Evolutionary conservation across 2,797 vertebrate species (phyloP).

Genomic region (Mus minutoides): DNA sequence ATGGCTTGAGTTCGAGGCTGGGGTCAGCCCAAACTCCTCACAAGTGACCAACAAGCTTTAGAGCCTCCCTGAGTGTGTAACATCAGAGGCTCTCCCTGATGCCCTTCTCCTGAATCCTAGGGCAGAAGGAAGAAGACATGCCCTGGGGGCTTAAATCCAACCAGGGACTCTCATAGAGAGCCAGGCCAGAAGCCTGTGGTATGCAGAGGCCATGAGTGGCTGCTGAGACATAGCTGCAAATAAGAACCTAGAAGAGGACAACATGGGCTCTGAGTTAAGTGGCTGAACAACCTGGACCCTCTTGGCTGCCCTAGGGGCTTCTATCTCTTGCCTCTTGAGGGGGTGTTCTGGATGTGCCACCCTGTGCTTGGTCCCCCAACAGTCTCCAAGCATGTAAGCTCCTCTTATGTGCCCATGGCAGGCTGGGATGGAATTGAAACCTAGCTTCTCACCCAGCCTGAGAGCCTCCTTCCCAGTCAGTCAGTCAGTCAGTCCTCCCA

Average conservation of each 20-base stretch:
- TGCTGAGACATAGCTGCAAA: rapidly evolving
- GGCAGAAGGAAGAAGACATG: neutral
- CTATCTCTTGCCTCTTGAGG: neutral
- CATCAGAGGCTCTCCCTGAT: neutral
- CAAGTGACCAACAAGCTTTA: neutral
- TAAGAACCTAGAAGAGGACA: too few relatives aligned
- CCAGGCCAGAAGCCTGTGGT: neutral
- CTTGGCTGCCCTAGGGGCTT: too few relatives aligned
- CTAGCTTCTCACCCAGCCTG: rapidly evolving
- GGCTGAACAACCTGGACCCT: neutral
- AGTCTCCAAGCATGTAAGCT: neutral
- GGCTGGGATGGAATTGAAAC: neutral
- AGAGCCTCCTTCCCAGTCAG: neutral
- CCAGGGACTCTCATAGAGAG: neutral
- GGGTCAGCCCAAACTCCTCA: neutral
- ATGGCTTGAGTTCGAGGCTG: neutral
- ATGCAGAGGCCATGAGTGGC: too few relatives aligned
- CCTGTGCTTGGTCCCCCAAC: neutral
- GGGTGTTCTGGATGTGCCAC: neutral
- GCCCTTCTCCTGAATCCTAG: neutral
- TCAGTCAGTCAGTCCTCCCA: neutral
- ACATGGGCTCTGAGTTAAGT: neutral
- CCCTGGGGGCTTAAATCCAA: neutral
- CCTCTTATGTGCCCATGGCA: too few relatives aligned
- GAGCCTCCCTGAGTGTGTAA: neutral